phyloP scores from a whole-genome alignment of 2,113 vertebrate species.

The Phaethornis superciliosus region DNA sequence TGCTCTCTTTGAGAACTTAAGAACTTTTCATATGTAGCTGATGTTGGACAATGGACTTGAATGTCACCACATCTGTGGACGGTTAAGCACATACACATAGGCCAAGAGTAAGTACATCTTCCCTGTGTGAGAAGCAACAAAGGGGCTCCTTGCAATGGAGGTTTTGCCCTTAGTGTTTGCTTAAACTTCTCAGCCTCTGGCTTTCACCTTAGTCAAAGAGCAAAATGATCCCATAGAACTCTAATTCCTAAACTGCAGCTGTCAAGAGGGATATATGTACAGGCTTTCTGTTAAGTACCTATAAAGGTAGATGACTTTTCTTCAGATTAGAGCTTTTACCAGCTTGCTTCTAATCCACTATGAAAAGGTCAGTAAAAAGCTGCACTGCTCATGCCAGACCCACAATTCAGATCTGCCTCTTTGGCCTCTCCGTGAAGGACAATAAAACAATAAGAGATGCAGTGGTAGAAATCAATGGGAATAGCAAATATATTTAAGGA shows the following conservation, averaged over 20 bases:
- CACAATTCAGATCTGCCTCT: neutral
- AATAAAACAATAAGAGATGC: neutral
- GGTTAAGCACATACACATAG: neutral
- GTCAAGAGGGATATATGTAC: neutral
- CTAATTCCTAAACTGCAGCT: neutral
- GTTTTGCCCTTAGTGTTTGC: neutral
- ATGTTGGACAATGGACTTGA: neutral
- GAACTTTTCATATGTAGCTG: neutral
- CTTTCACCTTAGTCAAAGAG: neutral
- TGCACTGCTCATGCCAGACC: neutral
- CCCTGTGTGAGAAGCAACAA: neutral
- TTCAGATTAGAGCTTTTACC: neutral
- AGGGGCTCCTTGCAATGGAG: neutral
- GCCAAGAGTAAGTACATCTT: neutral
- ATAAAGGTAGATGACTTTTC: neutral
- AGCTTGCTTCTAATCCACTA: neutral
- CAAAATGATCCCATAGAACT: neutral
- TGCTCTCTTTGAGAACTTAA: neutral
- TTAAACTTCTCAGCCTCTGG: neutral
- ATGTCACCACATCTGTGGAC: neutral
- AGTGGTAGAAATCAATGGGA: neutral
- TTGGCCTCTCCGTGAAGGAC: conserved; percentile 13
- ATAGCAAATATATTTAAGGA: neutral
- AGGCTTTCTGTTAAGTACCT: neutral
- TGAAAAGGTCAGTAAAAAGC: conserved; percentile 20